Percentiles rank a stretch among this genome's conserved stretches.
Evolutionary conservation across 2,797 vertebrate species (phyloP).

Genomic region (Cirrhinus mrigala): DNA sequence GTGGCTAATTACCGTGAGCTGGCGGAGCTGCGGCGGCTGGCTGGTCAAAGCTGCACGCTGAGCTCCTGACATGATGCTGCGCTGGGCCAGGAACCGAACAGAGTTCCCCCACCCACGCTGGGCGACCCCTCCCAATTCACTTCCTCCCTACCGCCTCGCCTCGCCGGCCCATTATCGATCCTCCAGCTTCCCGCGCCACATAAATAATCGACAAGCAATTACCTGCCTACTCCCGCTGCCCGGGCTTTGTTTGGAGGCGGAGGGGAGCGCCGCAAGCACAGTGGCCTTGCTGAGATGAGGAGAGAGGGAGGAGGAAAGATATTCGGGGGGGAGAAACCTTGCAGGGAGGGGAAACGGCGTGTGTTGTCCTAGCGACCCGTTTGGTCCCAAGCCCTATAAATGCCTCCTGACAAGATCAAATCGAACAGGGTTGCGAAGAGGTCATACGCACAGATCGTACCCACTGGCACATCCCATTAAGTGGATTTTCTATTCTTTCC

Average conservation of each 20-base stretch:
- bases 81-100: constrained; percentile 65
- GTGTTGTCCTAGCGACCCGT: constrained; percentile 57
- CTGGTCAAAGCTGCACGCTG: constrained; percentile 70
- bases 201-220: constrained; percentile 89
- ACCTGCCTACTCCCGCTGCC: constrained; percentile 83
- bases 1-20: constrained; percentile 84
- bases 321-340: constrained; percentile 15
- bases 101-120: constrained; percentile 69
- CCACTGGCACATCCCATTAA: constrained; percentile 70
- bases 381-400: constrained; percentile 59
- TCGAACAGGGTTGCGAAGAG: constrained; percentile 57
- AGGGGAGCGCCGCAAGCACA: constrained; percentile 71
- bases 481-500: constrained; percentile 59
- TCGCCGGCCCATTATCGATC: constrained; percentile 83
- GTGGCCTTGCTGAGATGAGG: constrained; percentile 64
- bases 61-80: constrained; percentile 74
- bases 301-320: constrained; percentile 43
- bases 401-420: constrained; percentile 68
- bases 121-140: constrained; percentile 72
- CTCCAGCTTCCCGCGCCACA: constrained; percentile 85
- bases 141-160: constrained; percentile 65
- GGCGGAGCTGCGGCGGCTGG: constrained; percentile 69
- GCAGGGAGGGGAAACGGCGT: constrained; percentile 22
- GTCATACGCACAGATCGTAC: constrained; percentile 64
- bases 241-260: constrained; percentile 82